Evolutionary conservation across 2,888 invertebrate genomes (phyloP), one percentile per base, ranked within the genome.

Genomic region (Orgyia antiqua): DNA sequence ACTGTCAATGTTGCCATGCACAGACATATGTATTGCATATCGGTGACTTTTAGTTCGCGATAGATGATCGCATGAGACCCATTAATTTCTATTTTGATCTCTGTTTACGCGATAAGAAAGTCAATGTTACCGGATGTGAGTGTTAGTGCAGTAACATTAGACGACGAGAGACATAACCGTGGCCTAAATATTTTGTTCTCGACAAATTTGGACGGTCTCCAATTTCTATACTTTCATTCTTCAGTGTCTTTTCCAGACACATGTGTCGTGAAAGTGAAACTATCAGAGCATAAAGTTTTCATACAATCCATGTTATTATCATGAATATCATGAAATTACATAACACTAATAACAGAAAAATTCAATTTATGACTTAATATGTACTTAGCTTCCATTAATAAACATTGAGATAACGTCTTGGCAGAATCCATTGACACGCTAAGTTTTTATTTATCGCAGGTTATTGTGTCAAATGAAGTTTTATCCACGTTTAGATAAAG

Each of bases 61-160:
- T 60, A 54, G 56, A 63, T 54, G 52, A 57, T 32, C 44, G 45
- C 48, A 45, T 47, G 49, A 51, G 57, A 49, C 54, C 50, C 57
- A 52, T 68, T 55, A 69, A 70, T 61, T n/a, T n/a, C n/a, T n/a
- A n/a, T n/a, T n/a, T n/a, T n/a, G n/a, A n/a, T n/a, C 58, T 66
- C 68, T 76, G 77, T 82, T 79, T 80, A 78, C 48, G 52, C 58
- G 65, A 69, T 71, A 66, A 70, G 76, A 82, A 79, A 80, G 79
- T 82, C 78, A 80, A 79, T 80, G 84, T 74, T 83, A 82, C 73
- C 80, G 82, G 83, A 83, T 69, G 76, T 68, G 65, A 61, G 61
- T 63, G 65, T 58, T 62, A 59, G 58, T 60, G 51, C 65, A 65
- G 74, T 73, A 80, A 78, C 61, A 63, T 64, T 68, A 79, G 74